phyloP scores from a whole-genome alignment of 2,888 invertebrate species.

The Drosophila mimica region DNA sequence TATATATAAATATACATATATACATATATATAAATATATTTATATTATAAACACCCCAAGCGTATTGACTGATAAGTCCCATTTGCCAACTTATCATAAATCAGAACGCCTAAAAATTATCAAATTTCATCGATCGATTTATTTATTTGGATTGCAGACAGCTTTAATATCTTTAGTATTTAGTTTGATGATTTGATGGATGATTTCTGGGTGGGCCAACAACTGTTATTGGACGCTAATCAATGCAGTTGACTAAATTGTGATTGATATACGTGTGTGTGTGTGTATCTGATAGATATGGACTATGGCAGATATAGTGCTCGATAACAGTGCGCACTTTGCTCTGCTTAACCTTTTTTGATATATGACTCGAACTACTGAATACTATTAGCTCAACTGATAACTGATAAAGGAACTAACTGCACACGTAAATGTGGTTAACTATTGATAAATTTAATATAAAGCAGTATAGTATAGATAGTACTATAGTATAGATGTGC shows the following conservation, averaged over 20 bases:
- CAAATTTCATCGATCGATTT: constrained; percentile 10
- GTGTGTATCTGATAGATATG: constrained; percentile 16
- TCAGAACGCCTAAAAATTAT: constrained; percentile 17
- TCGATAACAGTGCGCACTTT: constrained; percentile 5
- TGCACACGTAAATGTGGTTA: constrained; percentile 16
- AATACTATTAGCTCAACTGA: constrained; percentile 26
- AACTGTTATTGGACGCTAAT: constrained; percentile 37
- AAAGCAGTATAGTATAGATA: too few species aligned
- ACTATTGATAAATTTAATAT: background rate
- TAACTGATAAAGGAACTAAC: constrained; percentile 19
- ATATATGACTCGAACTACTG: constrained; percentile 24
- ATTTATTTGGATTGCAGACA: background rate
- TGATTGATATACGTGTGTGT: constrained; percentile 36
- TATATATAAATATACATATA: background rate
- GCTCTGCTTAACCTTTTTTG: background rate
- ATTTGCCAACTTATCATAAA: constrained; percentile 20
- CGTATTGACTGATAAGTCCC: constrained; percentile 6
- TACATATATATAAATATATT: background rate
- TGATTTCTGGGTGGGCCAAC: constrained; percentile 12
- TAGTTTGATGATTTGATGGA: background rate
- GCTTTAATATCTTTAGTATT: background rate
- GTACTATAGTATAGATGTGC: too few species aligned
- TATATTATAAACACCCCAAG: constrained; percentile 1
- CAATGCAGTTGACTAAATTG: constrained; percentile 44
- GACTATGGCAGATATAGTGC: constrained; percentile 13